A percentile compares a stretch with the other conserved stretches of the same genome.
Conservation (phyloP, 2,888 invertebrate genomes). For the Heliconius cydno region DNA sequence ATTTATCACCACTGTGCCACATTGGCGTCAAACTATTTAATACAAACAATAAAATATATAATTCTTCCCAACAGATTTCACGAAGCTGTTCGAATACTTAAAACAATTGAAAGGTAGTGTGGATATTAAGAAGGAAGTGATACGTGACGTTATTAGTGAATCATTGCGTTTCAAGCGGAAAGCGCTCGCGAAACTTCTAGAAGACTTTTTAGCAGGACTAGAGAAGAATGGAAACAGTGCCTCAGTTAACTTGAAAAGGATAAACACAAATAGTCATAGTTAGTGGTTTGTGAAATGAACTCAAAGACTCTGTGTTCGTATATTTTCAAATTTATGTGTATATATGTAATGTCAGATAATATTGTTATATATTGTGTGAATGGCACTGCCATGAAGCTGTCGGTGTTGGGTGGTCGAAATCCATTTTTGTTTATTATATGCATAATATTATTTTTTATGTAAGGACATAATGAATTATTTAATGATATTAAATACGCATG, state of each 20-base stretch:
- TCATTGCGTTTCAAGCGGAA: constrained; percentile 90
- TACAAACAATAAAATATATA: constrained; percentile 17
- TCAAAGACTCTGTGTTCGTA: constrained; percentile 37
- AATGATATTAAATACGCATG: background rate
- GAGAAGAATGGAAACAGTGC: constrained; percentile 80
- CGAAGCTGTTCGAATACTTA: constrained; percentile 87
- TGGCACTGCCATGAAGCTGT: constrained; percentile 32
- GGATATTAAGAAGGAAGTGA: constrained; percentile 87
- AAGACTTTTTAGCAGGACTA: constrained; percentile 84
- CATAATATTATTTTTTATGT: background rate
- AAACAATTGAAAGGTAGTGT: constrained; percentile 87
- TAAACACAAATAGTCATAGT: constrained; percentile 72
- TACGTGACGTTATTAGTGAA: constrained; percentile 89
- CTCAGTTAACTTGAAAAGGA: constrained; percentile 67
- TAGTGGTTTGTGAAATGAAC: constrained; percentile 60
- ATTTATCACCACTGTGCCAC: background rate
- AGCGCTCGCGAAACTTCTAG: constrained; percentile 86
- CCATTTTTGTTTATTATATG: constrained; percentile 4
- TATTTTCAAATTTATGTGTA: constrained; percentile 21
- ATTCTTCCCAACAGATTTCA: constrained; percentile 82
- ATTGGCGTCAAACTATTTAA: background rate
- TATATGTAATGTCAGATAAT: constrained; percentile 20
- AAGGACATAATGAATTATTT: background rate
- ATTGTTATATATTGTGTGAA: background rate
- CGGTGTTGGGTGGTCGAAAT: background rate